Evolutionary conservation across 2,888 invertebrate genomes (phyloP).

Genomic region (Xestobium rufovillosum): DNA sequence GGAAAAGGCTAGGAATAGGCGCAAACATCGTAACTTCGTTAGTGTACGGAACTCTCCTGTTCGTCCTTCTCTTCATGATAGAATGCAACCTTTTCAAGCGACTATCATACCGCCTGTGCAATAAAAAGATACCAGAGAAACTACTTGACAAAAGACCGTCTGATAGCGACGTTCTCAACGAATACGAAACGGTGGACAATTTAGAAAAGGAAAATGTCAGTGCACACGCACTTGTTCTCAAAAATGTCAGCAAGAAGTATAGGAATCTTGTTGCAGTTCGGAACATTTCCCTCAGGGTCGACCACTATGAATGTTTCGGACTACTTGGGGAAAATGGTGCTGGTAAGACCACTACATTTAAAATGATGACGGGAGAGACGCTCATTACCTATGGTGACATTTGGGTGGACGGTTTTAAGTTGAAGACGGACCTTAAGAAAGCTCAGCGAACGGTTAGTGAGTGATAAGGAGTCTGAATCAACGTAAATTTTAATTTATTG

Average conservation of each 20-base stretch:
- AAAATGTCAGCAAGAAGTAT: constrained; percentile 65
- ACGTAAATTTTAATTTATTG: no score
- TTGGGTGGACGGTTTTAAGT: constrained; percentile 42
- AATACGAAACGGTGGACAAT: constrained; percentile 42
- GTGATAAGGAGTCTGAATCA: no score
- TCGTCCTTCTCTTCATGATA: no score
- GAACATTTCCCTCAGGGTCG: constrained; percentile 52
- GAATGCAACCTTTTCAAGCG: no score
- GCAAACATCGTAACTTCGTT: no score
- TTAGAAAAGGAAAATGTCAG: constrained; percentile 35
- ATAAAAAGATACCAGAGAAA: no score
- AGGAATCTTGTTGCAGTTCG: constrained; percentile 63
- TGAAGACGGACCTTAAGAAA: no score
- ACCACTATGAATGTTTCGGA: constrained; percentile 69
- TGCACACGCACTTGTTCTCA: constrained; percentile 50
- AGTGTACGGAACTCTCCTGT: no score
- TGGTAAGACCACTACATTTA: constrained; percentile 78
- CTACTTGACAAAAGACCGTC: no score
- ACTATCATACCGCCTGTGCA: no score
- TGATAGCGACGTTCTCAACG: constrained; percentile 47
- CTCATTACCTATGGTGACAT: constrained; percentile 58
- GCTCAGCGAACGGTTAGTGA: no score
- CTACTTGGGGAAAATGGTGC: constrained; percentile 78
- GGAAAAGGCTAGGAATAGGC: no score
- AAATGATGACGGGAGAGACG: constrained; percentile 82